Base-by-base conservation (phyloP, 2,888 invertebrate species). In the Clitarchus hookeri region DNA sequence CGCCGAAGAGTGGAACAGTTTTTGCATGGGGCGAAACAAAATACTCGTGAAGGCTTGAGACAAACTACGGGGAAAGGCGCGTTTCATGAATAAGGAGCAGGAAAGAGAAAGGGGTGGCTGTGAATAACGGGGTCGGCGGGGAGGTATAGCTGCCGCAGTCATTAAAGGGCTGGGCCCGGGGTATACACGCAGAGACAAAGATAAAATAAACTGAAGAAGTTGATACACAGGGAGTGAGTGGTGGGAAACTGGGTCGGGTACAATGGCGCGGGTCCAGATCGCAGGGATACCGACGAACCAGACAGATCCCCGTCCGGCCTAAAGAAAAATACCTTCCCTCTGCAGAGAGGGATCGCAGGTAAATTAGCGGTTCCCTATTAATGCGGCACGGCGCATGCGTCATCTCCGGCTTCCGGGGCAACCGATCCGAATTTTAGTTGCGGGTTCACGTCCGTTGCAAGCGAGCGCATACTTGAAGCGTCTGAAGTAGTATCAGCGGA, bases 11-110 rank as follows among this genome's bases (percentile, higher is more conserved):
- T 1, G 65, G 65, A n/a, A 23, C 19, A 19, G 65, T 65, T 65
- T 65, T 65, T 65, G 65, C 65, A n/a, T n/a, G n/a, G n/a, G 65
- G 65, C 65, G 65, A 65, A 65, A 65, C 65, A 65, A 65, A 65
- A 65, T 65, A 65, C 65, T 65, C 65, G 65, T 11, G 65, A 48
- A 16, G 48, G 36, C 36, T n/a, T 65, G 65, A 65, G 65, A 65
- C 65, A 65, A 65, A 65, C 65, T 19, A 65, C n/a, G 65, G 65
- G 65, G 53, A 53, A 48, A 65, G 65, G 65, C n/a, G 19, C 8
- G 65, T 9, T 65, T 65, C 65, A 65, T 65, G 65, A 65, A 65
- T 65, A 65, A 65, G n/a, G 65, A 65, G n/a, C 65, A 53, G 53
- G 53, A 19, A 53, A 53, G 6, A 19, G 53, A 8, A 8, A 8